A percentile compares a stretch with the other conserved stretches of the same genome.
Conservation (phyloP, 2,113 vertebrate species). For the Myotis yumanensis region DNA sequence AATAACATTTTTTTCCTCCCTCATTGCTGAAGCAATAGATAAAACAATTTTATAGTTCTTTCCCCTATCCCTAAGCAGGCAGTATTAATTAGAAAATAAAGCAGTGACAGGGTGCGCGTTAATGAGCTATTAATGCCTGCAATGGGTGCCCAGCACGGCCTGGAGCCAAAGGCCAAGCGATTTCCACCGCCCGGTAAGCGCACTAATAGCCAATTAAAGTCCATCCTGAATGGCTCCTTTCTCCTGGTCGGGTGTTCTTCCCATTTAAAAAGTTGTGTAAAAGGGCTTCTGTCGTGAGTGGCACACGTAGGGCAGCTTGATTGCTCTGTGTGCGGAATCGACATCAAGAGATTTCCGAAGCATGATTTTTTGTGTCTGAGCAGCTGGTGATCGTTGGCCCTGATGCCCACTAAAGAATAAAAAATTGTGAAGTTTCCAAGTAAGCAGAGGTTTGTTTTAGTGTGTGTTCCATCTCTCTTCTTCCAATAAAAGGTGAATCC, state of each 20-base stretch:
- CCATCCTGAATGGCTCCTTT: conserved; percentile 29
- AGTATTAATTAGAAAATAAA: conserved; percentile 68
- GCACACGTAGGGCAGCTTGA: not conserved
- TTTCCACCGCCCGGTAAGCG: conserved; percentile 43
- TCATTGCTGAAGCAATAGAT: conserved; percentile 59
- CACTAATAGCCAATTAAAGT: conserved; percentile 74
- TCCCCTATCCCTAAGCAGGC: conserved; percentile 43
- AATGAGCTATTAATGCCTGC: conserved; percentile 66
- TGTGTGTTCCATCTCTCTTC: not conserved
- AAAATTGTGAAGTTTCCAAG: conserved; percentile 52
- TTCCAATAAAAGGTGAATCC: not conserved
- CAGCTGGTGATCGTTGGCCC: not conserved
- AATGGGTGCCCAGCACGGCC: not conserved
- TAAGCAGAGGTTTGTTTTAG: conserved; percentile 6
- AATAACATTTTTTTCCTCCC: conserved; percentile 46
- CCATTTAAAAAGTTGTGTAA: conserved; percentile 45
- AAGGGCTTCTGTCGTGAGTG: not conserved
- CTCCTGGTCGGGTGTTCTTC: not conserved
- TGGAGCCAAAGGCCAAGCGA: conserved; percentile 58
- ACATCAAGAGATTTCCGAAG: not conserved
- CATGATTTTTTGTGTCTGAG: not conserved
- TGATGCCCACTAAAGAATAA: not conserved
- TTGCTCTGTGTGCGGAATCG: not conserved
- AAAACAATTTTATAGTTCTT: conserved; percentile 63
- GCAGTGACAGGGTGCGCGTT: conserved; percentile 54